phyloP scores from a whole-genome alignment of 92 coral and sea anemone species.

The Pocillopora grandis region DNA sequence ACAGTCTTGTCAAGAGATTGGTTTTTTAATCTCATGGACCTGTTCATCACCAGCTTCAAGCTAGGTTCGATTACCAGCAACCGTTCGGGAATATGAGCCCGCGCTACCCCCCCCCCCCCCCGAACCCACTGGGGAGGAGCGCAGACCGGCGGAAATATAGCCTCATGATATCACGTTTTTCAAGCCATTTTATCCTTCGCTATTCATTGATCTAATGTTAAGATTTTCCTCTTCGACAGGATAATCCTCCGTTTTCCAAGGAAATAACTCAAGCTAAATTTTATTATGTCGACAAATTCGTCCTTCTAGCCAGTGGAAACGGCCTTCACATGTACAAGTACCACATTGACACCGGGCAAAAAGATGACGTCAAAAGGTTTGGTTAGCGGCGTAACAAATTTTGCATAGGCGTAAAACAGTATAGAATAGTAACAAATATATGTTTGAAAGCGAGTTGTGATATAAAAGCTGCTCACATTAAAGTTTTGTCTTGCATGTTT shows the following conservation, averaged over 20 bases:
- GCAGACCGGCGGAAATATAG: too few relatives aligned
- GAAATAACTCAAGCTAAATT: slow-evolving; percentile 88
- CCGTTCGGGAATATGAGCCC: too few relatives aligned
- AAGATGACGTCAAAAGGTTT: slow-evolving; percentile 93
- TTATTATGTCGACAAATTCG: slow-evolving; percentile 92
- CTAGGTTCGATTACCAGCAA: too few relatives aligned
- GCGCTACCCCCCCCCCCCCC: too few relatives aligned
- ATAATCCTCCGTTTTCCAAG: slow-evolving; percentile 79
- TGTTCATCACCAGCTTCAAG: too few relatives aligned
- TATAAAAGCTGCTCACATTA: not conserved
- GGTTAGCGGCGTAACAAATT: not conserved
- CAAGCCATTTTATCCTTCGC: too few relatives aligned
- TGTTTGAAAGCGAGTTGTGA: not conserved
- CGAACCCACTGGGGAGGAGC: too few relatives aligned
- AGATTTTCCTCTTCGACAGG: slow-evolving; percentile 47
- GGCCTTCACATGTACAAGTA: slow-evolving; percentile 89
- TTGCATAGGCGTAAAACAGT: not conserved
- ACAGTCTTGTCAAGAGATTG: not conserved
- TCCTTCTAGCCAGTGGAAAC: slow-evolving; percentile 83
- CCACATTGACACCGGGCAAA: slow-evolving; percentile 69
- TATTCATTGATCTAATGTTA: too few relatives aligned
- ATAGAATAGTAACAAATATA: not conserved
- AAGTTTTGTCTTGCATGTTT: not conserved
- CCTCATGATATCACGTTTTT: too few relatives aligned
- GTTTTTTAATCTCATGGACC: not conserved